A percentile compares a stretch with the other conserved stretches of the same genome.
phyloP scores from a whole-genome alignment of 2,888 invertebrate genomes.

The Acanthosepion lycidas region DNA sequence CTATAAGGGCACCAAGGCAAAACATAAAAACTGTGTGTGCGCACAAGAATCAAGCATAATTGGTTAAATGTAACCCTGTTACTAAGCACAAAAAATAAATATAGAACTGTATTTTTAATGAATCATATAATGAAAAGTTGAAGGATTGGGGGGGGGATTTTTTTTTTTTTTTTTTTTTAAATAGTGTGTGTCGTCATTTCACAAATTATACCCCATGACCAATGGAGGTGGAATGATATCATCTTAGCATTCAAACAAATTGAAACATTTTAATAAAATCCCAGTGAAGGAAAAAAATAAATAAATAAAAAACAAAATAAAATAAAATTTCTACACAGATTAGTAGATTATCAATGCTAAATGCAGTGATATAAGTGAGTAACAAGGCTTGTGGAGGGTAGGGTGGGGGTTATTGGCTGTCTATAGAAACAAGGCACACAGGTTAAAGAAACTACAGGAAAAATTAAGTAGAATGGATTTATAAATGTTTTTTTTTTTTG shows the following conservation, averaged over 20 bases:
- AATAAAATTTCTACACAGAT: no score
- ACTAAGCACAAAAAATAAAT: not conserved
- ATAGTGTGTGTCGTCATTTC: not conserved
- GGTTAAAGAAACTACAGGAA: conserved; percentile 11
- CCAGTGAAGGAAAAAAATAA: no score
- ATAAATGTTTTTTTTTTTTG: no score
- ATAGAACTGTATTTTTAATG: not conserved
- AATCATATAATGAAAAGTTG: not conserved
- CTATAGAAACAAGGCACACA: not conserved
- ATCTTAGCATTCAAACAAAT: not conserved
- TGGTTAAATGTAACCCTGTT: not conserved
- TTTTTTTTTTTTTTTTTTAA: no score
- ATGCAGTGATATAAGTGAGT: not conserved
- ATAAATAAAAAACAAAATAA: no score
- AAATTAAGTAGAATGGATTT: not conserved
- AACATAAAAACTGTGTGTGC: conserved; percentile 1
- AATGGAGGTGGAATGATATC: conserved; percentile 8
- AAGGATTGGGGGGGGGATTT: not conserved
- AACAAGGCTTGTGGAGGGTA: not conserved
- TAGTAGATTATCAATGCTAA: not conserved
- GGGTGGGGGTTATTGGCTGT: not conserved
- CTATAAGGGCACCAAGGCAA: conserved; percentile 2
- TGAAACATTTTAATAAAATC: no score
- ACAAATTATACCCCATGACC: conserved; percentile 4
- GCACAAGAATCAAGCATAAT: conserved; percentile 15